Base-by-base conservation (phyloP, 2,113 vertebrate species). In the Pelmatolapia mariae region DNA sequence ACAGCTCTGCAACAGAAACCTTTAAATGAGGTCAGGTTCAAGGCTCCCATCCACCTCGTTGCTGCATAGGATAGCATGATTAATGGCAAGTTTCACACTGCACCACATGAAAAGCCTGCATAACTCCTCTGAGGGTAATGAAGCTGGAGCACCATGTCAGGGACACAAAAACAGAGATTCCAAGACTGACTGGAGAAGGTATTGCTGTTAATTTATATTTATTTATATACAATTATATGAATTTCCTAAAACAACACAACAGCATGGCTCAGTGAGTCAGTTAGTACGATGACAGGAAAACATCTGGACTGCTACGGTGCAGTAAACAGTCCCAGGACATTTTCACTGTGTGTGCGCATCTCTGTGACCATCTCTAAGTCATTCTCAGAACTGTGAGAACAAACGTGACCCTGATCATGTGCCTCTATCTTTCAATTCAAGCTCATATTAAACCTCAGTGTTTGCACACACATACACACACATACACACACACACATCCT, bases 371-470 rank as follows among this genome's bases (percentile, higher is more conserved):
- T 22, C 31, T 79, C 43, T 38, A 53, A 81, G 33, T 87, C 78
- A 84, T n/a, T 91, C 31, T 84, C 66, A 79, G 50, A 88, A 45
- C 89, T 89, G 87, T 86, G 89, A 93, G 91, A 93, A 86, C 82
- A 92, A 89, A 94, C 86, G 93, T 93, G 90, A 91, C 92, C 12
- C 3, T 9, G 13, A n/a, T 81, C 87, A 85, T 66, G 91, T 29
- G 54, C 15, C 15, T 57, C 63, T n/a, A 7, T 81, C 10, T 83
- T 90, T 86, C 91, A 50, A 16, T 82, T 76, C 7, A 26, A 87
- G 80, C 76, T 87, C 10, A 11, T 24, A 18, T n/a, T 83, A 31
- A 80, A 81, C 63, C 22, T 76, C 63, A 59, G 80, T 81, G 26
- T 80, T 86, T 31, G 8, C 66, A 40, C 31, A 4, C 78, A 33